phyloP scores from a whole-genome alignment of 2,797 vertebrate species.

The Lepus oiostolus region DNA sequence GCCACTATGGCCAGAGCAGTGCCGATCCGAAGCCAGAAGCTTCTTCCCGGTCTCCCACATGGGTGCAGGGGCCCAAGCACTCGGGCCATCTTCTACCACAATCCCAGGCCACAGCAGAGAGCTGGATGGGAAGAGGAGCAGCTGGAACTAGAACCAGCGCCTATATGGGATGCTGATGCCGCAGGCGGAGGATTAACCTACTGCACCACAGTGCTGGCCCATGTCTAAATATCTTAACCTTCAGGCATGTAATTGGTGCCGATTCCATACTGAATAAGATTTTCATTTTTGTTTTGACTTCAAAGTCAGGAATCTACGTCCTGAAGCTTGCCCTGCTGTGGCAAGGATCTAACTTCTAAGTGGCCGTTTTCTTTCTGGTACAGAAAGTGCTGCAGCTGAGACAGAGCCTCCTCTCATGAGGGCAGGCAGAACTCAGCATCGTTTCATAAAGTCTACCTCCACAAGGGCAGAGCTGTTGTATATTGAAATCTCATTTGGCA shows the following conservation, averaged over 20 bases:
- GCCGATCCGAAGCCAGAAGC: too few relatives aligned
- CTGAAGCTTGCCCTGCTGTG: not conserved
- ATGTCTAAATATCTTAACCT: not conserved
- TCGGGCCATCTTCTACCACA: too few relatives aligned
- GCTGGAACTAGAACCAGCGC: too few relatives aligned
- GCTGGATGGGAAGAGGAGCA: too few relatives aligned
- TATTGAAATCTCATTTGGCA: constrained; percentile 62
- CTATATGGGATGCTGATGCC: too few relatives aligned
- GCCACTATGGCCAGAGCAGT: too few relatives aligned
- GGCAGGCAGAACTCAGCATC: not conserved
- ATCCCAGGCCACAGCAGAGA: too few relatives aligned
- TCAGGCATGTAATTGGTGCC: not conserved
- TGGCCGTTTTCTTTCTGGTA: not conserved
- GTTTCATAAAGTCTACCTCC: not conserved
- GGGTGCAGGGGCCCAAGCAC: too few relatives aligned
- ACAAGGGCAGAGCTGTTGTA: constrained; percentile 40
- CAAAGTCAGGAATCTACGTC: not conserved
- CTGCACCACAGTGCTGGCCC: too few relatives aligned
- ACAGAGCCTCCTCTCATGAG: not conserved
- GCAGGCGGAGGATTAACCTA: too few relatives aligned
- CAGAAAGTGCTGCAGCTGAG: not conserved
- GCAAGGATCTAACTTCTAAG: not conserved
- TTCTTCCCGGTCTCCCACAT: too few relatives aligned
- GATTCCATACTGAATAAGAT: not conserved
- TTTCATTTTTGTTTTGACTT: not conserved